Conservation (phyloP, 1,140 invertebrate species). For the Microplitis mediator region DNA sequence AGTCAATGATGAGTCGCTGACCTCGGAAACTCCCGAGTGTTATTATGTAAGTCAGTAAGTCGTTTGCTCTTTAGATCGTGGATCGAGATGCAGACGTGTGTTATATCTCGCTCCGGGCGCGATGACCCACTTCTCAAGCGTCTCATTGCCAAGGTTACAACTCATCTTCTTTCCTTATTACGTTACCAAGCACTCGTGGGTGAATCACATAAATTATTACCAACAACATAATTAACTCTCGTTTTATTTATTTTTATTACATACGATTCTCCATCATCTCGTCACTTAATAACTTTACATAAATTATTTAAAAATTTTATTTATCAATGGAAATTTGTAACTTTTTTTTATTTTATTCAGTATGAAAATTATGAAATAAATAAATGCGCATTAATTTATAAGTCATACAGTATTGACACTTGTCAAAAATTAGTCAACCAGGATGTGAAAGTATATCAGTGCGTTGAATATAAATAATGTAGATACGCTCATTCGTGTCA, state of each 20-base stretch:
- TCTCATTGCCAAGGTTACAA: conserved; percentile 47
- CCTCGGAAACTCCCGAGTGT: conserved; percentile 14
- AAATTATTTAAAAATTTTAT: neutral
- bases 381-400: neutral
- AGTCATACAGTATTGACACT: neutral
- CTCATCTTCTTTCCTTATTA: conserved; percentile 26
- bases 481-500: neutral
- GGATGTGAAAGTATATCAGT: conserved; percentile 35
- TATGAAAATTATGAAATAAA: too few species aligned
- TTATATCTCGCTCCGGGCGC: conserved; percentile 11
- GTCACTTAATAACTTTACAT: too few species aligned
- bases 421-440: conserved; percentile 21
- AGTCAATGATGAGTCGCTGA: conserved; percentile 25
- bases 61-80: conserved; percentile 20
- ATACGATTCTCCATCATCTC: too few species aligned
- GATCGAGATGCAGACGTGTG: conserved; percentile 25
- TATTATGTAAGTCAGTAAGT: conserved; percentile 13
- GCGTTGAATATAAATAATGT: conserved; percentile 33
- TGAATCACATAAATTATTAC: conserved; percentile 1
- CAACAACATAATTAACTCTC: neutral
- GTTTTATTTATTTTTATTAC: too few species aligned
- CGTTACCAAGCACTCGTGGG: neutral
- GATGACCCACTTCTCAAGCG: conserved; percentile 14
- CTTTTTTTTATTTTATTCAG: too few species aligned
- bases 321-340: neutral